Evolutionary conservation across 2,113 vertebrate genomes (phyloP), one percentile per base, ranked within the genome.

Genomic region (Anarrhichthys ocellatus): DNA sequence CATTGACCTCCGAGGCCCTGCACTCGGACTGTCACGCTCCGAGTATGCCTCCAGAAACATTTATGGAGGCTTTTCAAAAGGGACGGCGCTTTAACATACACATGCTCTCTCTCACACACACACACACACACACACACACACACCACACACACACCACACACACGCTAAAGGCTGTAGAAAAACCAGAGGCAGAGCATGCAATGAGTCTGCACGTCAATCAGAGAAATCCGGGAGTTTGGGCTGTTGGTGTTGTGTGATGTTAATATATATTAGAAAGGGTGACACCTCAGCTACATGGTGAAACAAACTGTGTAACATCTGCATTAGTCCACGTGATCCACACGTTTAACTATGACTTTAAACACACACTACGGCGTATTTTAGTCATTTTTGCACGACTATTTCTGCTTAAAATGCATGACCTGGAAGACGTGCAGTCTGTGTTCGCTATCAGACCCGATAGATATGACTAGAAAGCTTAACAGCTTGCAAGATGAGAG

Each of bases 171-270:
- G 72, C 62, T 15, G 66, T 14, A 69, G 67, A 74, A 62, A 81
- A 62, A 81, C 29, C 62, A 56, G 69, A 76, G 78, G 70, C 71
- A 80, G 81, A 76, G 73, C 64, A 52, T 64, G 82, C 63, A 14
- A 87, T 85, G 61, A 78, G 82, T 78, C 63, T 62, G 32, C 40
- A 44, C 64, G 86, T 83, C 78, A 86, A 38, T 91, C 80, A 77
- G 71, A 48, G 62, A 69, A 73, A 66, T 54, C 15, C 20, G 48
- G 59, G 58, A 48, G 52, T 78, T 14, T n/a, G 20, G 36, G 46
- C 34, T 29, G 22, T 54, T 46, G 4, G 8, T 66, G 61, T 62
- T 79, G 70, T 40, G 20, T 44, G 56, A 46, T 46, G 18, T 32
- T 61, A 18, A 32, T n/a, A 22, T 63, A 20, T 36, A 50, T 73